Base-by-base conservation (phyloP, 2,113 vertebrate species). In the Dinomys branickii region DNA sequence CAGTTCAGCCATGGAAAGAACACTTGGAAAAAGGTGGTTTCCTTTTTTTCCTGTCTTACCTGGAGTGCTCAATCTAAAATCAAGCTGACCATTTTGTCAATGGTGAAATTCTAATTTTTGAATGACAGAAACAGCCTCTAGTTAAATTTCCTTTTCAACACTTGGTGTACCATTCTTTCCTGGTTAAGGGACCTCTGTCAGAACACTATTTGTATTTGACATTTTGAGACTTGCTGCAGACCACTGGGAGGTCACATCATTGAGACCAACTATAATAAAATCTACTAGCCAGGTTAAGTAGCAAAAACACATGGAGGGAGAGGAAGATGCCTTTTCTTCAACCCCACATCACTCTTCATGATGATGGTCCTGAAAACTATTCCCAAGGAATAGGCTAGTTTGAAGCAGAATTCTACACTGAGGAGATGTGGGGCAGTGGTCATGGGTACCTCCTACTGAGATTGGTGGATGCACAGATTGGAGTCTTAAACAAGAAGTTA, bases 401-500 rank as follows among this genome's bases (percentile, higher is more conserved):
- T 41, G 89, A 47, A 61, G 44, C 22, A 38, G 28, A 95, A 44
- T 20, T 73, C n/a, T 41, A 33, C 63, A 33, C 0, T 41, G 19
- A n/a, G 16, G 47, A 13, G 7, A 5, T 2, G 13, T 26, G 38
- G 35, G 65, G 16, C 9, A 88, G 38, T 19, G 33, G 5, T 24
- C 63, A 24, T 83, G 56, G 17, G 14, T 30, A 20, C 11, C 41
- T 75, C 10, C 30, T 58, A 22, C 35, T 35, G 61, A 85, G 8
- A 75, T 6, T 44, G 17, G 85, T 56, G 13, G 61, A 44, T n/a
- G 52, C 20, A 3, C 14, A 56, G 41, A 59, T 73, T 3, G 10
- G 35, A 41, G 77, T 56, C 38, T 92, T 92, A 82, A 82, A 88
- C 69, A 78, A 77, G 4, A 91, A 85, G 59, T 50, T 54, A 90